phyloP scores from a whole-genome alignment of 2,797 vertebrate genomes.

The Triplophysa yarkandensis region DNA sequence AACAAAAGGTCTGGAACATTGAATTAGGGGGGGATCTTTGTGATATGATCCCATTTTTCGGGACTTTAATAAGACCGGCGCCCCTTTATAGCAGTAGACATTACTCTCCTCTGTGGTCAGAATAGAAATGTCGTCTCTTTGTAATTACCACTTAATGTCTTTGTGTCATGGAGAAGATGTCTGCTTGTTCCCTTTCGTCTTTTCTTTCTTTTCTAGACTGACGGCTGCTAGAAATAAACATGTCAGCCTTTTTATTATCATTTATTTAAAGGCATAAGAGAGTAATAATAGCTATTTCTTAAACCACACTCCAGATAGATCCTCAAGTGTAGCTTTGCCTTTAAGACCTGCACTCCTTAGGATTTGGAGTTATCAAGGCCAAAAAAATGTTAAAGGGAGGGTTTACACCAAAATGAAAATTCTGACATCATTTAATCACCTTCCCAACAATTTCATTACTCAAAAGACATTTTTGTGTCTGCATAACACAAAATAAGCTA shows the following conservation, averaged over 20 bases:
- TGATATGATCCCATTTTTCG: constrained; percentile 72
- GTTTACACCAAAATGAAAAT: no score
- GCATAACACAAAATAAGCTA: no score
- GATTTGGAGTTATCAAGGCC: background rate
- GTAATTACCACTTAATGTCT: constrained; percentile 62
- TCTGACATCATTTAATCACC: no score
- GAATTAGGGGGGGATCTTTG: constrained; percentile 44
- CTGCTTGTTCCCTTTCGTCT: constrained; percentile 26
- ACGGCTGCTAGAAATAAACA: constrained; percentile 72
- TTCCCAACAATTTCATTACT: no score
- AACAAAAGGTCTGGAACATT: constrained; percentile 55
- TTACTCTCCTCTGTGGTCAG: constrained; percentile 70
- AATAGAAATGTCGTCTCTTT: constrained; percentile 61
- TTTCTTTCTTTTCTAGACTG: constrained; percentile 42
- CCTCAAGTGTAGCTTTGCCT: constrained; percentile 32
- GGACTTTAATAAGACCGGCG: constrained; percentile 70
- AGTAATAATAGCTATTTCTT: constrained; percentile 65
- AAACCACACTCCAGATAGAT: constrained; percentile 69
- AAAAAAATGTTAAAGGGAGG: no score
- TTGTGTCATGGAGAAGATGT: constrained; percentile 50
- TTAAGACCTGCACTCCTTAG: constrained; percentile 5
- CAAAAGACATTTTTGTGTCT: no score
- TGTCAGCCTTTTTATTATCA: constrained; percentile 72
- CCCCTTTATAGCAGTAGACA: constrained; percentile 72
- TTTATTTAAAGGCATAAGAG: constrained; percentile 72